phyloP scores from a whole-genome alignment of 2,888 invertebrate species.

The Neocrepidodera transversa region DNA sequence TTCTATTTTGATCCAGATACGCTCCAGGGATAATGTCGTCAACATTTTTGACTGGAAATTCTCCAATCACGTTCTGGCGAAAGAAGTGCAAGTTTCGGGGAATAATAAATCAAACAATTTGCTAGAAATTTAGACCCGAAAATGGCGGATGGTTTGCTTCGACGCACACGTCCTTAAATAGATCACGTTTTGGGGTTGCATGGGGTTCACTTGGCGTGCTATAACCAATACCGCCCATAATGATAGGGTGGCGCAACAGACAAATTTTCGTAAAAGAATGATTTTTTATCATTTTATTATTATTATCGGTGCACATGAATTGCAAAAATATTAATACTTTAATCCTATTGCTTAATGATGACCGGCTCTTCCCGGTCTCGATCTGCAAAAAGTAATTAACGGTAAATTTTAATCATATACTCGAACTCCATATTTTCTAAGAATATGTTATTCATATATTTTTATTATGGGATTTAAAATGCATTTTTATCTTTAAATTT shows the following conservation, averaged over 20 bases:
- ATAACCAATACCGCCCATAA: slow-evolving; percentile 1
- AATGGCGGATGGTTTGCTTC: slow-evolving; percentile 14
- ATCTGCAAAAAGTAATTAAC: too few species aligned
- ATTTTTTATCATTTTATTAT: too few species aligned
- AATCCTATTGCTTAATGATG: too few species aligned
- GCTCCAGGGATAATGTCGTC: slow-evolving; percentile 9
- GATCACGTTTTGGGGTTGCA: slow-evolving; percentile 22
- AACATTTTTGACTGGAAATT: slow-evolving; percentile 9
- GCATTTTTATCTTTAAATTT: too few species aligned
- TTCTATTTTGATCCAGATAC: not conserved
- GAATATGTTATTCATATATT: too few species aligned
- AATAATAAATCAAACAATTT: slow-evolving; percentile 32
- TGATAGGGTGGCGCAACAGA: not conserved
- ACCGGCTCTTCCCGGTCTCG: too few species aligned
- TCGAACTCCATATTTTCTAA: too few species aligned
- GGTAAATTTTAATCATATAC: too few species aligned
- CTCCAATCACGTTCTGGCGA: slow-evolving; percentile 21
- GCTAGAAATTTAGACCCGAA: slow-evolving; percentile 17
- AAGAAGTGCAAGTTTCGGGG: slow-evolving; percentile 12
- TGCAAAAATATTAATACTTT: too few species aligned
- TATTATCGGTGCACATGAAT: too few species aligned
- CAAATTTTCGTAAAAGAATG: too few species aligned
- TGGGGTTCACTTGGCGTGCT: not conserved
- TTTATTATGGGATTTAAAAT: too few species aligned
- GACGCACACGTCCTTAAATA: slow-evolving; percentile 23